Percentiles rank a stretch among this genome's conserved stretches.
Conservation (phyloP, 92 coral and sea anemone species). For the Palythoa grandis region DNA sequence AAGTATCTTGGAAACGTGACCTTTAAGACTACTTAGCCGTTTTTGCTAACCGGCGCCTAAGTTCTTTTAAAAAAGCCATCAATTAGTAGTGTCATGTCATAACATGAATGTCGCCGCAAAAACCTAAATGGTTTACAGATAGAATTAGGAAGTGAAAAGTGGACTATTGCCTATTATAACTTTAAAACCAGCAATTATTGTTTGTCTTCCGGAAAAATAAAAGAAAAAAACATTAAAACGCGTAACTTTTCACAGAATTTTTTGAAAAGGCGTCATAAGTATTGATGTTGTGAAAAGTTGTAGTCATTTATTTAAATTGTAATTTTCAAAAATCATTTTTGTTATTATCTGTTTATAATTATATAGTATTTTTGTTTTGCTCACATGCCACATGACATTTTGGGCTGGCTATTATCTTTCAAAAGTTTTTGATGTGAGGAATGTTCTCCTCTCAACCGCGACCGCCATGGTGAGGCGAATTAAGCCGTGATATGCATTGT, state of each 20-base stretch:
- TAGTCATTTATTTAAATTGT: not conserved
- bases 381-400: not conserved
- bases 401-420: not conserved
- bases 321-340: no score
- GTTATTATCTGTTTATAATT: no score
- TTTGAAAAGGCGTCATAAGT: not conserved
- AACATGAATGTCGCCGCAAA: not conserved
- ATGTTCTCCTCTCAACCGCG: not conserved
- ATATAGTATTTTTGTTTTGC: no score
- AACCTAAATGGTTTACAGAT: not conserved
- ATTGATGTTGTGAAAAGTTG: not conserved
- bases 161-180: not conserved
- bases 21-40: not conserved
- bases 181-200: not conserved
- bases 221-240: not conserved
- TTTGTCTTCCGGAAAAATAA: not conserved
- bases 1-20: not conserved
- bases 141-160: not conserved
- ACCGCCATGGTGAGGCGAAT: slow-evolving; percentile 34
- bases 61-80: not conserved
- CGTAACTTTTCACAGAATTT: not conserved
- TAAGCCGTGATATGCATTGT: slow-evolving; percentile 41
- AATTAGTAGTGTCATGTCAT: not conserved
- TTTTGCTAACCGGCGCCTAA: not conserved
- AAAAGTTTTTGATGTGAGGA: not conserved